phyloP scores from a whole-genome alignment of 1,140 invertebrate genomes.

The Gonatopus flavifemur region DNA sequence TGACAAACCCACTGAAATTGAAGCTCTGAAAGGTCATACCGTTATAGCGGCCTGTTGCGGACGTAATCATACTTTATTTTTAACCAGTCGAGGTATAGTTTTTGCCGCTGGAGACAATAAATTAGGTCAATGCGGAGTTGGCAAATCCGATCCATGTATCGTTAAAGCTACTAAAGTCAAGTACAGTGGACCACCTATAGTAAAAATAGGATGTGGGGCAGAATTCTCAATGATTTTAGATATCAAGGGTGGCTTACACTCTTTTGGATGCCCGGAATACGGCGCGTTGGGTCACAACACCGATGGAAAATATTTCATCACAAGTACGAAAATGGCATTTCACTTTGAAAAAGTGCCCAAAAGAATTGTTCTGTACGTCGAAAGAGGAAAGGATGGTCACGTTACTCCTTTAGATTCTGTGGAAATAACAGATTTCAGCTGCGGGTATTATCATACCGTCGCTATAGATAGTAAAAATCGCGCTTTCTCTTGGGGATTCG shows the following conservation, averaged over 20 bases:
- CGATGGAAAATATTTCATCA: slow-evolving; percentile 91
- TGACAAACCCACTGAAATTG: slow-evolving; percentile 76
- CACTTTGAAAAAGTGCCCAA: slow-evolving; percentile 84
- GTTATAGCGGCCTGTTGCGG: slow-evolving; percentile 86
- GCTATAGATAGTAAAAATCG: slow-evolving; percentile 85
- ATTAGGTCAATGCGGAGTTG: slow-evolving; percentile 86
- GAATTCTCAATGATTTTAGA: slow-evolving; percentile 92
- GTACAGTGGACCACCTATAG: slow-evolving; percentile 74
- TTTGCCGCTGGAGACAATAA: slow-evolving; percentile 90
- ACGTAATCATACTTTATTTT: slow-evolving; percentile 83
- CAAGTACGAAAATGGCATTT: slow-evolving; percentile 83
- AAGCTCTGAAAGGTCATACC: slow-evolving; percentile 72
- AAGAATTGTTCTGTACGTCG: slow-evolving; percentile 82
- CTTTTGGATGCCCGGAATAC: slow-evolving; percentile 90
- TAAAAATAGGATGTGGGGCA: slow-evolving; percentile 85
- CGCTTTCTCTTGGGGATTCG: slow-evolving; percentile 92
- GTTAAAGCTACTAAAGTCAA: slow-evolving; percentile 74
- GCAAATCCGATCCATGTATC: slow-evolving; percentile 70
- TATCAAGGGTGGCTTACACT: slow-evolving; percentile 83
- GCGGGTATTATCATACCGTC: slow-evolving; percentile 89
- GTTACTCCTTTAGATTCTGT: slow-evolving; percentile 81
- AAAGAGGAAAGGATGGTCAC: slow-evolving; percentile 86
- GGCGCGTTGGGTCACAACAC: slow-evolving; percentile 91
- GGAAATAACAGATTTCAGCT: slow-evolving; percentile 85
- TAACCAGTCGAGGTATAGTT: slow-evolving; percentile 83